These are phyloP conservation scores for Chrysopa pallens DNA, from an alignment of 1,140 invertebrate species.

Conservation along the genomic window DNA sequence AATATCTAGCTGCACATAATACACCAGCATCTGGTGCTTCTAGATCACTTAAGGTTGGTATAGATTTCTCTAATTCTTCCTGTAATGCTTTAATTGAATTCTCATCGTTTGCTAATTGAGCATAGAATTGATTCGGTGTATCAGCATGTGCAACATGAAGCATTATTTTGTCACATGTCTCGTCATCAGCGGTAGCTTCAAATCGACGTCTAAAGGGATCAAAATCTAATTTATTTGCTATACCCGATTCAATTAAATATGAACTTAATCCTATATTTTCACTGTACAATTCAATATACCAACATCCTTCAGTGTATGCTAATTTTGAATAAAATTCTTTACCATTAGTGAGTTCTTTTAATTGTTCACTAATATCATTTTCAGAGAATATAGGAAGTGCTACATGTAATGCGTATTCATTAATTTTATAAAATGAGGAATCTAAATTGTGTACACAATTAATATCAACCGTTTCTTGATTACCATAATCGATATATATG, in stretches of 20 bases:
- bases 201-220: constrained; percentile 8
- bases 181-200: constrained; percentile 19
- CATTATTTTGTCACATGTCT: constrained; percentile 7
- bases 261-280: constrained; percentile 21
- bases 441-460: constrained; percentile 30
- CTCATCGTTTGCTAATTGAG: constrained; percentile 32
- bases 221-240: constrained; percentile 11
- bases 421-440: constrained; percentile 29
- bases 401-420: constrained; percentile 31
- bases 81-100: constrained; percentile 33
- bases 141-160: constrained; percentile 37
- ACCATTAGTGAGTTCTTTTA: constrained; percentile 21
- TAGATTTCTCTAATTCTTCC: constrained; percentile 34
- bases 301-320: constrained; percentile 18
- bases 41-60: constrained; percentile 25
- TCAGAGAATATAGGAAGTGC: constrained; percentile 19
- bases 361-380: constrained; percentile 16
- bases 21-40: constrained; percentile 36
- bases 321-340: constrained; percentile 24
- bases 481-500: constrained; percentile 60
- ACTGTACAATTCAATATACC: constrained; percentile 22
- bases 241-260: constrained; percentile 23
- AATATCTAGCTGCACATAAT: constrained; percentile 52
- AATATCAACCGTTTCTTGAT: constrained; percentile 37
- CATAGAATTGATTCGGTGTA: constrained; percentile 45